These are phyloP conservation scores for Apeira syringaria DNA, from an alignment of 2,888 invertebrate genomes.

Conservation along the genomic window DNA sequence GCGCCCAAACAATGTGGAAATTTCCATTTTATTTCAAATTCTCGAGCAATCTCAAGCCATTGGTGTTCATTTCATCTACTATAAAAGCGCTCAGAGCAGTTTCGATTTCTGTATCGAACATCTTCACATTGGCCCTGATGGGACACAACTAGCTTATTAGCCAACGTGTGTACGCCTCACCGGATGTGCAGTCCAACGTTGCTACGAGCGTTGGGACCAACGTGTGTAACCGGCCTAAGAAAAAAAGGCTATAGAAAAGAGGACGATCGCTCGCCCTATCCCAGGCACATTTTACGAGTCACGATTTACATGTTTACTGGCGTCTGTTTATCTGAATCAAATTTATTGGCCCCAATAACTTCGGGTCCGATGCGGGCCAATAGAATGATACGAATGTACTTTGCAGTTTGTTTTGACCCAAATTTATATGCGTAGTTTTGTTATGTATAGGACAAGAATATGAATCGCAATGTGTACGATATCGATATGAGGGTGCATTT, in stretches of 20 bases:
- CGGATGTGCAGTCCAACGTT: too few species aligned
- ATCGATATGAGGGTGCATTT: constrained; percentile 1
- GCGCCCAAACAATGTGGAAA: too few species aligned
- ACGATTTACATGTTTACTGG: constrained; percentile 49
- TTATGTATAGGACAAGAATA: constrained; percentile 11
- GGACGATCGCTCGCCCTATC: constrained; percentile 29
- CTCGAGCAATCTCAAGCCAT: too few species aligned
- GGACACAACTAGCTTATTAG: too few species aligned
- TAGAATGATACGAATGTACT: constrained; percentile 30
- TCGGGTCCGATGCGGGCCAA: constrained; percentile 26
- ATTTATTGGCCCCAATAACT: constrained; percentile 62
- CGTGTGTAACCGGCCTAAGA: too few species aligned
- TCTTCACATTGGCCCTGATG: too few species aligned
- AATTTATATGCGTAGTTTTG: constrained; percentile 13
- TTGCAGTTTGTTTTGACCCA: constrained; percentile 14
- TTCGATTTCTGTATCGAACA: too few species aligned
- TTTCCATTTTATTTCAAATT: too few species aligned
- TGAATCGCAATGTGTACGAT: constrained; percentile 7
- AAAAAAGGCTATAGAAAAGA: constrained; percentile 7
- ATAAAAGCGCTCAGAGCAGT: too few species aligned
- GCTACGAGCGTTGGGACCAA: too few species aligned
- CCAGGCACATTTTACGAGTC: constrained; percentile 40
- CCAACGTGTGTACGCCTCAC: too few species aligned
- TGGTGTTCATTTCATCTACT: too few species aligned
- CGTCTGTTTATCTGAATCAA: constrained; percentile 52